These are phyloP conservation scores for Limnephilus lunatus DNA, from an alignment of 2,888 invertebrate genomes.

Conservation along the genomic window DNA sequence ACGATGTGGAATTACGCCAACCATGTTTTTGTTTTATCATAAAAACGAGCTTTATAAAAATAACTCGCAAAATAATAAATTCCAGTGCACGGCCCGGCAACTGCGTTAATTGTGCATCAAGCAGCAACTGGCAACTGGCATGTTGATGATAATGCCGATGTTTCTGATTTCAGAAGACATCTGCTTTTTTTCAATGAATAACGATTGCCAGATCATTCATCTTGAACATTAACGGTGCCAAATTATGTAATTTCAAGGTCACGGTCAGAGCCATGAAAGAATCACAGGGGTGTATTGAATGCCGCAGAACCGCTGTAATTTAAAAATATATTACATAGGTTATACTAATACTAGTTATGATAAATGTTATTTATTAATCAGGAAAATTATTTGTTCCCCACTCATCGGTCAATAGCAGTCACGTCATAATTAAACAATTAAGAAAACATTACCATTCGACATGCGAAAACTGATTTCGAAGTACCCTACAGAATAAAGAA, in stretches of 20 bases:
- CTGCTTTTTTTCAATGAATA: background rate
- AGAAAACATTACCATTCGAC: too few relatives aligned
- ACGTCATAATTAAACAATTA: too few relatives aligned
- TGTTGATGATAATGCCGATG: background rate
- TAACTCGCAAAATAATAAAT: background rate
- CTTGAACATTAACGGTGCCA: slow-evolving; percentile 13
- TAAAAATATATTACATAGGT: too few relatives aligned
- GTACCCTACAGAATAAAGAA: too few relatives aligned
- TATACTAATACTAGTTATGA: too few relatives aligned
- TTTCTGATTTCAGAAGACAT: slow-evolving; percentile 5
- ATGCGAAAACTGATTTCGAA: too few relatives aligned
- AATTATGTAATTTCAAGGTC: background rate
- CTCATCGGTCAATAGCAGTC: too few relatives aligned
- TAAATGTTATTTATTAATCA: too few relatives aligned
- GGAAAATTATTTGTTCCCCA: too few relatives aligned
- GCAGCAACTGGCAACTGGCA: background rate
- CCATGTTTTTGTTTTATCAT: background rate
- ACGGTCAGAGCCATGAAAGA: slow-evolving; percentile 11
- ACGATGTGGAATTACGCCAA: background rate
- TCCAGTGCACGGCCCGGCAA: background rate
- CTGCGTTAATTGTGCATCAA: slow-evolving; percentile 16
- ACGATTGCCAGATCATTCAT: slow-evolving; percentile 1
- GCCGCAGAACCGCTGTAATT: background rate
- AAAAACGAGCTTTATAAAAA: background rate
- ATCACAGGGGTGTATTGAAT: background rate